A percentile compares a stretch with the other conserved stretches of the same genome.
Conservation (phyloP, 1,140 invertebrate species). For the Heliconius nattereri region DNA sequence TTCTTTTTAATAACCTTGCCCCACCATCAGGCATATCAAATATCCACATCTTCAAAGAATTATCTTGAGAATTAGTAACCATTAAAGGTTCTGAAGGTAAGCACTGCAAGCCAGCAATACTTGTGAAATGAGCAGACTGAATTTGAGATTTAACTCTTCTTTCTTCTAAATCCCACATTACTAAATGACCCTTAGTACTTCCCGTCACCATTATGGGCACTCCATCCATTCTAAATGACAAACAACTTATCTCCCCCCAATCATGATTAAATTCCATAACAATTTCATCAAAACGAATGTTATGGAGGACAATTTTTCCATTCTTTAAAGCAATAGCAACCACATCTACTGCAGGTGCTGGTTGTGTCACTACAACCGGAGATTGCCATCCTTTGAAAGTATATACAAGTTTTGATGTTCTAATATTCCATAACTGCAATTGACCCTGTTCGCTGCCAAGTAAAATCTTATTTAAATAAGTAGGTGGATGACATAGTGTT, state of each 20-base stretch:
- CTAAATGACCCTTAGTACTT: constrained; percentile 90
- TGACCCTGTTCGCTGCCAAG: constrained; percentile 93
- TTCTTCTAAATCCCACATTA: constrained; percentile 97
- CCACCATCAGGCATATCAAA: constrained; percentile 96
- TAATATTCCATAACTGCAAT: constrained; percentile 96
- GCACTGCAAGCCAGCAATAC: constrained; percentile 90
- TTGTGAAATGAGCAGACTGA: constrained; percentile 86
- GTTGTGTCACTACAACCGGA: constrained; percentile 87
- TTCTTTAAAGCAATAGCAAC: constrained; percentile 91
- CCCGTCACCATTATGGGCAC: constrained; percentile 93
- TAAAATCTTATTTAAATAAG: constrained; percentile 97
- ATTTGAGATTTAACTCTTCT: constrained; percentile 89
- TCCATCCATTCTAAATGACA: constrained; percentile 94
- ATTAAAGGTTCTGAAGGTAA: constrained; percentile 93
- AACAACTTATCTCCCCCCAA: constrained; percentile 92
- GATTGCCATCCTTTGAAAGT: constrained; percentile 90
- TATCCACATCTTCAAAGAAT: constrained; percentile 98
- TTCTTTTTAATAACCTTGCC: constrained; percentile 89
- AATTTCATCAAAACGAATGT: constrained; percentile 92
- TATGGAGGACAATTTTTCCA: constrained; percentile 93
- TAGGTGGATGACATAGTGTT: constrained; percentile 91
- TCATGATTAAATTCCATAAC: constrained; percentile 95
- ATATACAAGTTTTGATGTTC: constrained; percentile 89
- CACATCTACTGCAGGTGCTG: constrained; percentile 94
- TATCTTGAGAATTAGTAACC: constrained; percentile 95